Evolutionary conservation across 2,888 invertebrate species (phyloP).

Genomic region (Cosmia trapezina): DNA sequence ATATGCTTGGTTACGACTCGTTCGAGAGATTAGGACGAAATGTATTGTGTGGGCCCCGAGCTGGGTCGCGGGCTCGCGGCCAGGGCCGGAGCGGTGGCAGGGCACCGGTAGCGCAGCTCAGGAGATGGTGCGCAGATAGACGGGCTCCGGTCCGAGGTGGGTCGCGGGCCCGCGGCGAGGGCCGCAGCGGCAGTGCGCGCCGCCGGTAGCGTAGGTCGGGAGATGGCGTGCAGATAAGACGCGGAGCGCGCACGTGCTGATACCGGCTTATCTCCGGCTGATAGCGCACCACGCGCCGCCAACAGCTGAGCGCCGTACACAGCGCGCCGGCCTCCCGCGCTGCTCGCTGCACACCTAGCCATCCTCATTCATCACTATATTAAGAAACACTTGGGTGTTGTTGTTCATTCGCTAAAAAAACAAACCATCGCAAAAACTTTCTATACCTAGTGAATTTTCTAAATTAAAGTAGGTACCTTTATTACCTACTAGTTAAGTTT

Average conservation of each 20-base stretch:
- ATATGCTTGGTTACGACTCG: constrained; percentile 39
- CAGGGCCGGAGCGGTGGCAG: constrained; percentile 36
- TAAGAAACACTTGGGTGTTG: neutral
- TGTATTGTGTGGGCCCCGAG: neutral
- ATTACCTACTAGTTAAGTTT: neutral
- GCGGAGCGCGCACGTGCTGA: constrained; percentile 70
- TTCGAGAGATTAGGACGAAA: constrained; percentile 30
- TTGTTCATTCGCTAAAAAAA: neutral
- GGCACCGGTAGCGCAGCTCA: constrained; percentile 69
- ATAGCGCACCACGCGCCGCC: constrained; percentile 43
- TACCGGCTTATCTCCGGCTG: constrained; percentile 69
- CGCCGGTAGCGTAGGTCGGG: constrained; percentile 72
- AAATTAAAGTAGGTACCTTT: no score
- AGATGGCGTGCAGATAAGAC: constrained; percentile 71
- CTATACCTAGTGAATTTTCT: no score
- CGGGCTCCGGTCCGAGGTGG: constrained; percentile 1
- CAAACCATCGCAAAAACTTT: no score
- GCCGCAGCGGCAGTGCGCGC: constrained; percentile 38
- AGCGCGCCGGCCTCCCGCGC: constrained; percentile 19
- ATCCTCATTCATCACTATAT: no score
- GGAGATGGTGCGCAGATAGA: constrained; percentile 71
- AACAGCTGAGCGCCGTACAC: constrained; percentile 68
- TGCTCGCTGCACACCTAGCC: no score
- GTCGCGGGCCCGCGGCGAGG: no score
- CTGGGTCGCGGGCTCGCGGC: no score